Percentiles rank a stretch among this genome's conserved stretches.
phyloP scores from a whole-genome alignment of 2,888 invertebrate genomes.

The Byasa hedistus region DNA sequence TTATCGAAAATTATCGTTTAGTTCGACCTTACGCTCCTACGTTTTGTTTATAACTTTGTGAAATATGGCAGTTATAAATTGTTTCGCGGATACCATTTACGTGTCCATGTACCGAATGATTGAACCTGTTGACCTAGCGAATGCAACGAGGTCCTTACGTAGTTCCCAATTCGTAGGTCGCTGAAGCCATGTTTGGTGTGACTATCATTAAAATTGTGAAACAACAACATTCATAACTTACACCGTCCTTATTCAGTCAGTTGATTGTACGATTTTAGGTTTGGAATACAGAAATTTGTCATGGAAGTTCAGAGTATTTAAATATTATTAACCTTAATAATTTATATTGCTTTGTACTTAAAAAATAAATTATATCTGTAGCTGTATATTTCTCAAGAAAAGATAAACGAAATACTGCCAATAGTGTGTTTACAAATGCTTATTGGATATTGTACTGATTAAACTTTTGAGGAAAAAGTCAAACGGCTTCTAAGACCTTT shows the following conservation, averaged over 20 bases:
- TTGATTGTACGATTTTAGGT: neutral
- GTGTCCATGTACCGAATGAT: constrained; percentile 42
- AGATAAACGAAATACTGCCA: no score
- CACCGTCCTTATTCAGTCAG: constrained; percentile 3
- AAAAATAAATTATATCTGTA: no score
- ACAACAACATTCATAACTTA: constrained; percentile 25
- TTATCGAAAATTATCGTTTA: constrained; percentile 48
- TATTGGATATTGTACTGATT: no score
- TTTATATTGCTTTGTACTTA: no score
- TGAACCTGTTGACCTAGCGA: constrained; percentile 15
- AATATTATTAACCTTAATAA: no score
- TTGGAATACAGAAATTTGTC: no score
- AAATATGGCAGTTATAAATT: constrained; percentile 60
- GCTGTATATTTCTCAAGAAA: no score
- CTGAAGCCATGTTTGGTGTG: constrained; percentile 30
- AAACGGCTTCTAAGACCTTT: no score
- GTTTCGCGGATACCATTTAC: constrained; percentile 58
- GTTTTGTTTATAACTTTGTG: constrained; percentile 55
- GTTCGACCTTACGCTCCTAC: constrained; percentile 53
- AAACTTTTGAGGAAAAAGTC: no score
- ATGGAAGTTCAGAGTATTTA: no score
- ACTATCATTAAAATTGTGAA: constrained; percentile 31
- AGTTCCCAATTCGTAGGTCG: constrained; percentile 22
- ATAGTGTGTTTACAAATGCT: no score
- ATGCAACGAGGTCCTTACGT: constrained; percentile 8